A percentile compares a stretch with the other conserved stretches of the same genome.
phyloP scores from a whole-genome alignment of 2,888 invertebrate genomes.

The Sylvicola cinctus region DNA sequence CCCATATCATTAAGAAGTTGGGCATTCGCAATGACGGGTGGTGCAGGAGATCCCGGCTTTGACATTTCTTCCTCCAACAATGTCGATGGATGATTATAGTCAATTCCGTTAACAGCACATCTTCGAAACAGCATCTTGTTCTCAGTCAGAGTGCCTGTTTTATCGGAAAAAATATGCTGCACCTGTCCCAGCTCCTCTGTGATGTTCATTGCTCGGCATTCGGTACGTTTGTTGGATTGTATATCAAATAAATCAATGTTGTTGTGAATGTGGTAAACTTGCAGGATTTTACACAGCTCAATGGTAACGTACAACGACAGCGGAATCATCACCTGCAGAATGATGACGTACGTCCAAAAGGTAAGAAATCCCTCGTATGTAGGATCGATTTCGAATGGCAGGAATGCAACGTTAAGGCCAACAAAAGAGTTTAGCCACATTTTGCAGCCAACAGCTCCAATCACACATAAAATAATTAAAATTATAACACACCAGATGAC shows the following conservation, averaged over 20 bases:
- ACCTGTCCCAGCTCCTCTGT: conserved; percentile 94
- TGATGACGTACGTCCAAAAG: conserved; percentile 91
- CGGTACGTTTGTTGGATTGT: conserved; percentile 56
- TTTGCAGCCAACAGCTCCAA: conserved; percentile 80
- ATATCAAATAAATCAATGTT: conserved; percentile 75
- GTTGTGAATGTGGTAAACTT: conserved; percentile 87
- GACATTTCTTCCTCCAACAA: conserved; percentile 36
- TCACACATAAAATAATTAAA: conserved; percentile 68
- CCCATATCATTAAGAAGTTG: conserved; percentile 32
- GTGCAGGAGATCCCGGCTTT: conserved; percentile 27
- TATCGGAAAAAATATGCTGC: conserved; percentile 90
- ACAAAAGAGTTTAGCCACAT: conserved; percentile 44
- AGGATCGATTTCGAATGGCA: conserved; percentile 37
- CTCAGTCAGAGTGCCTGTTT: conserved; percentile 94
- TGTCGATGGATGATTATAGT: conserved; percentile 67
- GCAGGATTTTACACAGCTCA: conserved; percentile 87
- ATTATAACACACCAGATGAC: conserved; percentile 93
- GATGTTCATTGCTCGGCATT: conserved; percentile 89
- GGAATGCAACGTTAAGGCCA: conserved; percentile 40
- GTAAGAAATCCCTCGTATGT: conserved; percentile 61
- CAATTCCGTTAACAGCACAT: conserved; percentile 72
- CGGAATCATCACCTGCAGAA: conserved; percentile 94
- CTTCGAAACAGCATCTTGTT: conserved; percentile 93
- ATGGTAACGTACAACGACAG: conserved; percentile 90
- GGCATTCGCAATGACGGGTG: conserved; percentile 28